Percentiles rank a stretch among this genome's conserved stretches.
Conservation (phyloP, 1,140 invertebrate species). For the Drosophila sp. region DNA sequence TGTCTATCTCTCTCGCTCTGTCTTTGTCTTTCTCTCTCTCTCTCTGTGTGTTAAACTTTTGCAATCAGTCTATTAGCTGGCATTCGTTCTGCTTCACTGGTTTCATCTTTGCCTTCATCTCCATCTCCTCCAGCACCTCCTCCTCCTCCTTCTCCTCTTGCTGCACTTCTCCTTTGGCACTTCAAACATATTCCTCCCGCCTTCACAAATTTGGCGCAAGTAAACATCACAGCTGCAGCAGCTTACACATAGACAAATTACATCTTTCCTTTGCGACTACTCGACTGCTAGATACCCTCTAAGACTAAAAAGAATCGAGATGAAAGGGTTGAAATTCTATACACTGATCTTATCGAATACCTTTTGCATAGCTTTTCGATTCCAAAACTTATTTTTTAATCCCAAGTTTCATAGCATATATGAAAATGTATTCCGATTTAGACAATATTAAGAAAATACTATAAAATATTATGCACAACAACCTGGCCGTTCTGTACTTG, state of each 20-base stretch:
- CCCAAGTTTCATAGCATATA: too few relatives aligned
- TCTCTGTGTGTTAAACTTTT: slow-evolving; percentile 52
- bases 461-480: too few relatives aligned
- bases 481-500: too few relatives aligned
- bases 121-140: slow-evolving; percentile 9
- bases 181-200: slow-evolving; percentile 52
- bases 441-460: too few relatives aligned
- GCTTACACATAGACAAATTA: slow-evolving; percentile 16
- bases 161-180: slow-evolving; percentile 31
- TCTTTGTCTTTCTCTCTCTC: background rate
- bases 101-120: slow-evolving; percentile 29
- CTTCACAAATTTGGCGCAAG: slow-evolving; percentile 65
- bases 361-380: too few relatives aligned
- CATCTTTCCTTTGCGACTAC: background rate
- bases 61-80: slow-evolving; percentile 66
- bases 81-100: slow-evolving; percentile 53
- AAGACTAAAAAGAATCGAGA: too few relatives aligned
- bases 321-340: too few relatives aligned
- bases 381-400: too few relatives aligned
- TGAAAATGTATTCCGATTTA: too few relatives aligned
- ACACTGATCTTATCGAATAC: too few relatives aligned
- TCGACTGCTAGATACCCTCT: background rate
- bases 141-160: background rate
- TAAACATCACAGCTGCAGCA: slow-evolving; percentile 63
- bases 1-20: slow-evolving; percentile 14